Evolutionary conservation across 2,797 vertebrate species (phyloP).

Genomic region (Falco columbarius): DNA sequence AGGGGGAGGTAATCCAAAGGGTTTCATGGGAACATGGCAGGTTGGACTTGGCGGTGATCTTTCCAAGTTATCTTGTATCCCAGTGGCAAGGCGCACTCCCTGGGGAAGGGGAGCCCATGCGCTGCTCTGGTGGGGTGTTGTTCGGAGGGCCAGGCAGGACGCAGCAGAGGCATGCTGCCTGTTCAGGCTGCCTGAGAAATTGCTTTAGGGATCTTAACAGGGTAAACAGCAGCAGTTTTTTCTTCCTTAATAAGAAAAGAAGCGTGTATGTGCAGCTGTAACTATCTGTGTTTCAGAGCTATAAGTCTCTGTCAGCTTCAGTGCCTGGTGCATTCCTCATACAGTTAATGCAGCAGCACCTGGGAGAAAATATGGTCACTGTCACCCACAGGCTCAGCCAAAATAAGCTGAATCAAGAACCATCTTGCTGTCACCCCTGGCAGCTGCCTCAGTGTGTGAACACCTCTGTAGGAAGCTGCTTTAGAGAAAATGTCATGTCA

Average conservation of each 20-base stretch:
- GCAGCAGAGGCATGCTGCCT: not conserved
- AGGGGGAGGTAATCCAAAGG: not conserved
- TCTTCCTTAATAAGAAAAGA: constrained; percentile 9
- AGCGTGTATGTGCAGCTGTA: not conserved
- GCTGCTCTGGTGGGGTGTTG: not conserved
- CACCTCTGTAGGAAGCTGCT: not conserved
- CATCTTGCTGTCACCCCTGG: not conserved
- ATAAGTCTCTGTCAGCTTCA: constrained; percentile 31
- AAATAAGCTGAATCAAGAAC: constrained; percentile 5
- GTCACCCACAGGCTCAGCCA: not conserved
- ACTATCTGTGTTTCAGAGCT: not conserved
- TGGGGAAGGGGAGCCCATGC: not conserved
- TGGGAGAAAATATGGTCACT: not conserved
- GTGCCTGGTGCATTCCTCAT: not conserved
- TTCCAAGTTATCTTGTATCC: not conserved
- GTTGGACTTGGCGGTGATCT: rapidly evolving
- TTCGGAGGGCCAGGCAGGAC: not conserved
- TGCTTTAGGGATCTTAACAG: not conserved
- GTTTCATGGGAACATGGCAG: not conserved
- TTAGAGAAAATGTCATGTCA: not conserved
- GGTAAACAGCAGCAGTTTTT: not conserved
- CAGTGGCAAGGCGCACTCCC: rapidly evolving
- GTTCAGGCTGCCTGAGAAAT: not conserved
- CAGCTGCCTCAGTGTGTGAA: not conserved
- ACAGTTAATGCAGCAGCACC: constrained; percentile 15